Base-by-base conservation (phyloP, 2,797 vertebrate species). In the Todus mexicanus region DNA sequence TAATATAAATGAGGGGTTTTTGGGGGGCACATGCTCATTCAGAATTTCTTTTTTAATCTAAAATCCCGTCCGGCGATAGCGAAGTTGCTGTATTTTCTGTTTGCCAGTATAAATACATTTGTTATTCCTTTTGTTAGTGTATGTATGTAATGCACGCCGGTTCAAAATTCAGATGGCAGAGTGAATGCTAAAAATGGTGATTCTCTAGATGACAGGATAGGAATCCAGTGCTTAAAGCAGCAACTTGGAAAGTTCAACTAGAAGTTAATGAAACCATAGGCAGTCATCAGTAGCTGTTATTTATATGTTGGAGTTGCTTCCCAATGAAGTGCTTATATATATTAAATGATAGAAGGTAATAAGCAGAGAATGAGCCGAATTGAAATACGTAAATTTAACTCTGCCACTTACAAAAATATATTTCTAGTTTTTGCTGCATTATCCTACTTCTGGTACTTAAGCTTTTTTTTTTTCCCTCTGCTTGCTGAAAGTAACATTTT, bases 211-310 rank as follows among this genome's bases (percentile, higher is more conserved):
- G 94, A 65, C 92, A 94, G 94, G 71, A 35, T 75, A 51, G 45
- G 91, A 94, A 95, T 92, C 88, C 79, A 27, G 63, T 95, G 95
- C 94, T 97, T 85, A 16, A 53, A 87, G 94, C 88, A 90, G 48
- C 90, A 70, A 93, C 92, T 89, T 88, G 86, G 85, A 71, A 96
- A 96, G 95, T 96, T 97, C 95, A 96, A 78, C 91, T 93, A 96
- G 91, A 80, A 98, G 96, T 97, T 96, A 96, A 97, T 97, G 97
- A 97, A 98, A 96, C 71, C 94, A 84, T 80, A 96, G 93, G 86
- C 95, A 97, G 89, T 93, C 93, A 79, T 93, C 84, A 96, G 96
- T 94, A 96, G 95, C 80, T 96, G 68, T 96, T 98, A 94, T 95
- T 98, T 97, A 92, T 95, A 85, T 66, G 82, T 96, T 92, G 45